A percentile compares a stretch with the other conserved stretches of the same genome.
Conservation (phyloP, 2,797 vertebrate species). For the Myripristis jacobus region DNA sequence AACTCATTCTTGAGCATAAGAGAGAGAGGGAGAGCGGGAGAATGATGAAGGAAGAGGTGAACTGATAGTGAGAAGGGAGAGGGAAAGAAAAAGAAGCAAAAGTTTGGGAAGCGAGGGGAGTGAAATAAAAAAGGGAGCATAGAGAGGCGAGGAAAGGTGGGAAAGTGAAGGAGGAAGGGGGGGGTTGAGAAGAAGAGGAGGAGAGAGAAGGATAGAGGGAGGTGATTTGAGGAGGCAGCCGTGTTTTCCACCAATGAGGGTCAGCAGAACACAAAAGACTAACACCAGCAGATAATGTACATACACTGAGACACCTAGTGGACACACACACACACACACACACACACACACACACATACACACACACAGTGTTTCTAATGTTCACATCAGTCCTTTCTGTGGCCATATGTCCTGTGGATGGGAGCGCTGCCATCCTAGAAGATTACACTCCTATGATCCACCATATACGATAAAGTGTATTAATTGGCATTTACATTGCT, state of each 20-base stretch:
- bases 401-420: too few relatives aligned
- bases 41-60: constrained; percentile 3
- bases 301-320: constrained; percentile 75
- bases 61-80: neutral
- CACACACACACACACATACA: constrained; percentile 7
- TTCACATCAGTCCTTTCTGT: too few relatives aligned
- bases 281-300: constrained; percentile 35
- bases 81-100: neutral
- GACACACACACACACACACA: constrained; percentile 43
- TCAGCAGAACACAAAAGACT: constrained; percentile 26
- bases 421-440: too few relatives aligned
- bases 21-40: neutral
- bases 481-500: too few relatives aligned
- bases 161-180: constrained; percentile 37
- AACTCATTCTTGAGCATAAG: neutral
- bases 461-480: too few relatives aligned
- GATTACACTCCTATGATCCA: too few relatives aligned
- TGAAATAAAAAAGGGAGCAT: neutral
- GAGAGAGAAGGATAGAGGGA: constrained; percentile 73
- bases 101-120: constrained; percentile 10
- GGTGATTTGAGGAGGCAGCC: constrained; percentile 74
- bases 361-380: constrained; percentile 30
- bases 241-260: constrained; percentile 52
- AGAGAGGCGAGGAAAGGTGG: neutral
- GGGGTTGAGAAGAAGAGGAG: constrained; percentile 29